phyloP scores from a whole-genome alignment of 2,797 vertebrate species.

The Choloepus didactylus region DNA sequence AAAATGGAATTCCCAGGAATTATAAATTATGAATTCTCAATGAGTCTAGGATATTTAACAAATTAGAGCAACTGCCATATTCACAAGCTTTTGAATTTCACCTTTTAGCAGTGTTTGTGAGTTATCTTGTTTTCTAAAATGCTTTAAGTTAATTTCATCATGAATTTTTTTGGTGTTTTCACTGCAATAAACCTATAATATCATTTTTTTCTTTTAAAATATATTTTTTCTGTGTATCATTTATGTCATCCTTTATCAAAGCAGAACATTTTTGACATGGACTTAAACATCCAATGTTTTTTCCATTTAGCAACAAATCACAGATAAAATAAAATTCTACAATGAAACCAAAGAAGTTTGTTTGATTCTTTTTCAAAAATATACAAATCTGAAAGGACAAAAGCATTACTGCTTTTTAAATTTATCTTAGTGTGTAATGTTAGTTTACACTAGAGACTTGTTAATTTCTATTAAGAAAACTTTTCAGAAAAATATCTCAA shows the following conservation, averaged over 20 bases:
- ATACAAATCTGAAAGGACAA: constrained; percentile 35
- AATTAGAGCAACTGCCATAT: background rate
- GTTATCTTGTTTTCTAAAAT: constrained; percentile 37
- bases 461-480: background rate
- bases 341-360: background rate
- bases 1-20: constrained; percentile 33
- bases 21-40: constrained; percentile 20
- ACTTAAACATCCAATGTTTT: constrained; percentile 6
- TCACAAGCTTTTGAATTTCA: background rate
- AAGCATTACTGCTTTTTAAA: background rate
- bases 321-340: background rate
- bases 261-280: background rate
- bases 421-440: background rate
- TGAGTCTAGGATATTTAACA: background rate
- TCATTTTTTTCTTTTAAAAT: background rate
- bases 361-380: constrained; percentile 4
- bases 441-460: background rate
- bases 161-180: background rate
- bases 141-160: constrained; percentile 28
- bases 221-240: background rate
- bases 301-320: background rate
- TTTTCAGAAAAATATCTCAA: background rate
- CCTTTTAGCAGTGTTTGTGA: background rate
- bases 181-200: background rate
- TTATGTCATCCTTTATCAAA: background rate